Base-by-base conservation (phyloP, 2,113 vertebrate genomes). In the Anhinga anhinga region DNA sequence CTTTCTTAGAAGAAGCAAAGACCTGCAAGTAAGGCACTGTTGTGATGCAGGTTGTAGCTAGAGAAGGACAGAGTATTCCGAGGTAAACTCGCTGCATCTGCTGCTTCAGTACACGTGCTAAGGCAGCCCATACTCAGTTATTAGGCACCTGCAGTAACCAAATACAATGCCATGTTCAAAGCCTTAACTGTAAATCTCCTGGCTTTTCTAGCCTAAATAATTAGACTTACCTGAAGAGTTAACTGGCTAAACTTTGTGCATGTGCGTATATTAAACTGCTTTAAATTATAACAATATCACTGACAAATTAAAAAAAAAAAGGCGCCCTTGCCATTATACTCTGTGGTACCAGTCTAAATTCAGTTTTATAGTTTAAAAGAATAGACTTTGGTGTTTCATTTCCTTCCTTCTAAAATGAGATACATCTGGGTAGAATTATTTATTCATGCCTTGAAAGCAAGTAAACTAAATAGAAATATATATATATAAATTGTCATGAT, bases 361-460 rank as follows among this genome's bases (percentile, higher is more conserved):
- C 47, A 90, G 53, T 50, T 92, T 71, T 59, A 21, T 22, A 22
- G 32, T 67, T 81, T 38, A 38, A 89, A 72, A 63, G 32, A 91
- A 50, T 25, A 53, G 55, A 42, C 58, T 81, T 62, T 73, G 26
- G 36, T 78, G 26, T 67, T 95, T 88, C 18, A 67, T 90, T 93
- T 95, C 67, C 40, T 89, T 94, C 66, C 52, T 83, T 85, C 82
- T 92, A 73, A 90, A 90, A 74, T 34, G 70, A 85, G 79, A 78
- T 32, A 65, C 40, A 58, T 38, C 25, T 77, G 62, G 21, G 34
- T 69, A 80, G 38, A 47, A 49, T 34, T 88, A 88, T 42, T 53
- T 77, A 90, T 76, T 93, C n/a, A 69, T 49, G 40, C 55, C 63
- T 88, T 88, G 45, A 82, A 86, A 86, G 42, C 62, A 80, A 80